A percentile compares a stretch with the other conserved stretches of the same genome.
Conservation (phyloP, 2,113 vertebrate genomes). For the Albula goreensis region DNA sequence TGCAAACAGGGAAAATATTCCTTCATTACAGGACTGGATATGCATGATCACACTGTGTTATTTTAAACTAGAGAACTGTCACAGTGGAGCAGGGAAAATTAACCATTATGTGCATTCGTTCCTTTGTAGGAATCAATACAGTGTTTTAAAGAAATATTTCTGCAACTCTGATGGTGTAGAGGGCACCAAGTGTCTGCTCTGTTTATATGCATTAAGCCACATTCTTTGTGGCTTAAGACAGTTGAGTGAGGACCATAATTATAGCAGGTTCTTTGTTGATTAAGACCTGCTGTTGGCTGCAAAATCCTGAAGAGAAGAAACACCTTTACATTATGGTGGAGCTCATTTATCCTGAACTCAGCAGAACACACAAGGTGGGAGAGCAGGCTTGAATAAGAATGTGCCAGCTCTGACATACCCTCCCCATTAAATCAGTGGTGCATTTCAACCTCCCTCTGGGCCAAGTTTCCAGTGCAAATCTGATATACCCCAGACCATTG, state of each 20-base stretch:
- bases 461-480: conserved; percentile 18
- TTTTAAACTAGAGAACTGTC: neutral
- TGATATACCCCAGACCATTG: neutral
- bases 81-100: neutral
- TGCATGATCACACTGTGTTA: conserved; percentile 22
- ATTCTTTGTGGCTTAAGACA: neutral
- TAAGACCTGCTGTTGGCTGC: neutral
- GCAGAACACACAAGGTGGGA: neutral
- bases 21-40: conserved; percentile 20
- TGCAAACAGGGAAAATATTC: conserved; percentile 18
- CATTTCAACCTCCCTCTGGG: neutral
- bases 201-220: neutral
- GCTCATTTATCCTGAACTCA: neutral
- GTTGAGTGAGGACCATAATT: neutral
- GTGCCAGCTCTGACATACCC: neutral
- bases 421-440: conserved; percentile 21
- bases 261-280: neutral
- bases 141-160: neutral
- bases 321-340: neutral
- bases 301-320: neutral
- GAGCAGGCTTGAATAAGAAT: neutral
- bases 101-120: conserved; percentile 14
- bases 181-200: neutral
- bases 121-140: neutral
- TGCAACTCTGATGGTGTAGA: neutral